Evolutionary conservation across 2,888 invertebrate genomes (phyloP), one percentile per base, ranked within the genome.

Genomic region (Parnassius glacialis): DNA sequence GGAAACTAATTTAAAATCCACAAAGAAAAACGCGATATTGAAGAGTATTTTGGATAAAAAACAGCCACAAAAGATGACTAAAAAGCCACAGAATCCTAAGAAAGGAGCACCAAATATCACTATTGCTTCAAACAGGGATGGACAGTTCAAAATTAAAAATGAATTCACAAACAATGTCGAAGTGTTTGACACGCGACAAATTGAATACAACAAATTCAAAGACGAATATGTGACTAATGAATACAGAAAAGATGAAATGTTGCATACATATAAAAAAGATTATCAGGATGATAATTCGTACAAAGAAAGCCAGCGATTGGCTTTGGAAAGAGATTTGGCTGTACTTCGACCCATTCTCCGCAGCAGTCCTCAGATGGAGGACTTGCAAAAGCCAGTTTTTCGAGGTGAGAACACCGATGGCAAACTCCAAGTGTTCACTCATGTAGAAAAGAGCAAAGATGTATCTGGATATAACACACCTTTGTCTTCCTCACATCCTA

Each of bases 31-130:
- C 43, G 2, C 64, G n/a, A 62, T 71, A 10, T 47, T 71, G 2
- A 73, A 70, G 43, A 72, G 68, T 20, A 56, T 67, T 1, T 52
- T 71, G 1, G 75, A 79, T 5, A 78, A 77, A 52, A 76, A 74
- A 63, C 65, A 64, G 53, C 34, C 67, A 67, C 75, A 70, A 66
- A 68, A 62, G 20, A 60, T 1, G 25, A 65, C 20, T 74, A 76
- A 65, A 85, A 82, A 64, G 75, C 76, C 75, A 63, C 86, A 82
- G 62, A 76, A n/a, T 13, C 9, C 75, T 9, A 73, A 70, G 54
- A 77, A 73, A 60, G 79, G 76, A 2, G 81, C 83, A 0, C 88
- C 88, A 0, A 90, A 89, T 52, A 84, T 90, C 0, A 89, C 88
- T 0, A 78, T 89, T 2, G 70, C 73, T 9, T 61, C 68, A 10